A percentile compares a stretch with the other conserved stretches of the same genome.
These are phyloP conservation scores for Eupithecia dodoneata DNA, from an alignment of 2,888 invertebrate genomes.

Conservation along the genomic window DNA sequence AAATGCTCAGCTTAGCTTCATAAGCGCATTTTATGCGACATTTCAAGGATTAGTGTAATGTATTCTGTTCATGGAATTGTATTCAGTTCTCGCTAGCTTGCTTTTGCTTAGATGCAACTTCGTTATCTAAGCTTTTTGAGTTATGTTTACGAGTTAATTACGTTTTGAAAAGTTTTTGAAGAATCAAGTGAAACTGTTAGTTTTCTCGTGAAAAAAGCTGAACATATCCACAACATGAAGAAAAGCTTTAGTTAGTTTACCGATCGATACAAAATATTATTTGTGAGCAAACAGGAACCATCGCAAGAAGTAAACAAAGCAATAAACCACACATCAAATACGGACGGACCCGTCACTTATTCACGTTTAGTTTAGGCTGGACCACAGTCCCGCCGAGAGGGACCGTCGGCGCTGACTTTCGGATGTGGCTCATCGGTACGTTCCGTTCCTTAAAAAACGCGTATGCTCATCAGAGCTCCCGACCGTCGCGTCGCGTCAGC, in stretches of 20 bases:
- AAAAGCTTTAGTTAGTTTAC: not conserved
- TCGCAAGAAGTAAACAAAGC: conserved; percentile 5
- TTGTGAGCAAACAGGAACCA: conserved; percentile 4
- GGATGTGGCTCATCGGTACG: too few species aligned
- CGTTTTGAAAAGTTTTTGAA: not conserved
- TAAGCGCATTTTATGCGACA: conserved; percentile 12
- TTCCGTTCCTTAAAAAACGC: too few species aligned
- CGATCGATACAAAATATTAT: conserved; percentile 1
- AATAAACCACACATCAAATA: conserved; percentile 9
- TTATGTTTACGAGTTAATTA: not conserved
- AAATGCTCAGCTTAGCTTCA: conserved; percentile 10
- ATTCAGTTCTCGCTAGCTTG: not conserved
- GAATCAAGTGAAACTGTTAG: not conserved
- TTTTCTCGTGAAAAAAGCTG: not conserved
- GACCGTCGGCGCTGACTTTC: not conserved
- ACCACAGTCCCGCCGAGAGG: not conserved
- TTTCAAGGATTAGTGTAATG: conserved; percentile 7
- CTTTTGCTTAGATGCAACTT: conserved; percentile 5
- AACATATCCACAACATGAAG: not conserved
- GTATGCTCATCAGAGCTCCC: too few species aligned
- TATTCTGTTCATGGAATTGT: conserved; percentile 1
- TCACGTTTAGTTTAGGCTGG: not conserved
- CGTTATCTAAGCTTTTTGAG: not conserved
- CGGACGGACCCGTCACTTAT: not conserved
- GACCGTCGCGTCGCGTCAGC: too few species aligned